A percentile compares a stretch with the other conserved stretches of the same genome.
Conservation (phyloP, 2,113 vertebrate species). For the Progne subis region DNA sequence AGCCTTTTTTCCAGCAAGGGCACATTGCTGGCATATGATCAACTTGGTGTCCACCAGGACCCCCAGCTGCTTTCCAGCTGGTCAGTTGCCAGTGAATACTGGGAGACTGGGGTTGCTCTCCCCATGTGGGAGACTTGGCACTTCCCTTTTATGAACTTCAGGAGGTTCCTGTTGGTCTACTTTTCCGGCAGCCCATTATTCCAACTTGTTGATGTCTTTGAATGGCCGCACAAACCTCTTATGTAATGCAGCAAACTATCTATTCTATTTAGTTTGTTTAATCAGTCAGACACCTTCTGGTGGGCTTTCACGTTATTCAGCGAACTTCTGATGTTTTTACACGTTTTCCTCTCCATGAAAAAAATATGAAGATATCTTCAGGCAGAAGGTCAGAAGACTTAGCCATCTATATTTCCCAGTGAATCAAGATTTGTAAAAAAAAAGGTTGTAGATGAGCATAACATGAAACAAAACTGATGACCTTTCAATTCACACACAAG, state of each 20-base stretch:
- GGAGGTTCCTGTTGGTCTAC: neutral
- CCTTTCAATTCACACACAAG: neutral
- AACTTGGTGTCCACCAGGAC: neutral
- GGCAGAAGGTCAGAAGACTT: neutral
- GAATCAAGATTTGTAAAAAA: neutral
- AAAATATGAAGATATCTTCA: neutral
- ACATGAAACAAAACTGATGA: neutral
- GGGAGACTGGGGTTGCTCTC: neutral
- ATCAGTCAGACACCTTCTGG: neutral
- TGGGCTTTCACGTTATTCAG: neutral
- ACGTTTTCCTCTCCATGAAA: neutral
- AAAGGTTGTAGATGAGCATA: neutral
- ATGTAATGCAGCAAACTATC: too few species aligned
- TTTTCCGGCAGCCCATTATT: neutral
- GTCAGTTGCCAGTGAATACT: neutral
- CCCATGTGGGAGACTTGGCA: neutral
- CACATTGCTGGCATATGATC: too few species aligned
- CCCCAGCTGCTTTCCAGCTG: neutral
- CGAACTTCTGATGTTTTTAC: neutral
- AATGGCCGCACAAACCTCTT: neutral
- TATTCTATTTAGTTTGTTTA: neutral
- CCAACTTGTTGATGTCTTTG: neutral
- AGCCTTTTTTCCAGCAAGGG: neutral
- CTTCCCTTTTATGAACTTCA: neutral
- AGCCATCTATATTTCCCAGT: neutral